A percentile compares a stretch with the other conserved stretches of the same genome.
Conservation (phyloP, 1,140 invertebrate genomes). For the Parasteatoda tepidariorum region DNA sequence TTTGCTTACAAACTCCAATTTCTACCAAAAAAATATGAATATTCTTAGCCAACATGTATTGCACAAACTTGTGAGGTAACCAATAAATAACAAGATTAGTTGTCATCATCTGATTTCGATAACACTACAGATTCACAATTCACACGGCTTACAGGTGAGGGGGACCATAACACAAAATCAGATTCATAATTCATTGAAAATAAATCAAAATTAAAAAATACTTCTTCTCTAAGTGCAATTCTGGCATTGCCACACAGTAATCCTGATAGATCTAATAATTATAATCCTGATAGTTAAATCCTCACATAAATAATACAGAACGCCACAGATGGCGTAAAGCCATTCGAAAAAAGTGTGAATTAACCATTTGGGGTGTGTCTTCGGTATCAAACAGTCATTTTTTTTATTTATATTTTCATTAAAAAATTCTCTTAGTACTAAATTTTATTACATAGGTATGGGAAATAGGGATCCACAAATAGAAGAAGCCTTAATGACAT, state of each 20-base stretch:
- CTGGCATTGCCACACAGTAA: slow-evolving; percentile 16
- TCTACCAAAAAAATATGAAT: not conserved
- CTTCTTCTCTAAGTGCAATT: not conserved
- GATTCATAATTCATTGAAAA: not conserved
- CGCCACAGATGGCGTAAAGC: not conserved
- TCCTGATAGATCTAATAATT: not conserved
- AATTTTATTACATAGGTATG: slow-evolving; percentile 15
- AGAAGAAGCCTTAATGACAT: slow-evolving; percentile 10
- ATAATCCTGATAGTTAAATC: not conserved
- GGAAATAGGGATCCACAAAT: not conserved
- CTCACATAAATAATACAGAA: slow-evolving; percentile 14
- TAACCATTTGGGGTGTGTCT: slow-evolving; percentile 2
- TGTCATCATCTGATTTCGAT: not conserved
- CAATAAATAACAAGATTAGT: slow-evolving; percentile 1
- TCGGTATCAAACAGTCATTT: slow-evolving; percentile 27
- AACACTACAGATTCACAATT: slow-evolving; percentile 20
- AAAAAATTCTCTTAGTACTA: slow-evolving; percentile 33
- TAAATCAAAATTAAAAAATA: not conserved
- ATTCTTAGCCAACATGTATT: slow-evolving; percentile 7
- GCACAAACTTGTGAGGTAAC: not conserved
- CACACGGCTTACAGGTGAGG: not conserved
- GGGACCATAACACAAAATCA: not conserved
- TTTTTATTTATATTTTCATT: slow-evolving; percentile 18
- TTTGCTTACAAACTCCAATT: not conserved
- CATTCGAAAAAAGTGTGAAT: slow-evolving; percentile 8